These are phyloP conservation scores for Tretioscincus oriximinensis DNA, from an alignment of 2,113 vertebrate genomes.

Conservation along the genomic window DNA sequence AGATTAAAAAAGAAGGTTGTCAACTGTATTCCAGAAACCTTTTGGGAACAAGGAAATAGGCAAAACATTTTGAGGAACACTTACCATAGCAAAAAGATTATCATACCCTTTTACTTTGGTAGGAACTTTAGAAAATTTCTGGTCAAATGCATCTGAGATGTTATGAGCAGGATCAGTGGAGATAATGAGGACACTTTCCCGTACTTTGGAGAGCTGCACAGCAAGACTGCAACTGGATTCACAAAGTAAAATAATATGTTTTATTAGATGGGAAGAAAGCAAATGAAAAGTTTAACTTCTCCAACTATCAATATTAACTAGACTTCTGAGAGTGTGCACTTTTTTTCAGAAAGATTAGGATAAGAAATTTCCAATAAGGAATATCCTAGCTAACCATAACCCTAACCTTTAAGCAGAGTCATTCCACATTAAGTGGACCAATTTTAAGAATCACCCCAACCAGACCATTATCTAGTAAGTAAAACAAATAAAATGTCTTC, in stretches of 20 bases:
- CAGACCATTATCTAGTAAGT: too few relatives aligned
- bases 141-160: constrained; percentile 96
- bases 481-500: too few relatives aligned
- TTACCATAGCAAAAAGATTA: constrained; percentile 96
- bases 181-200: constrained; percentile 97
- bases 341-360: background rate
- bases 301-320: background rate
- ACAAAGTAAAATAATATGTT: constrained; percentile 9
- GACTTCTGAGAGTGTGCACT: background rate
- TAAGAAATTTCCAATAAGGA: background rate
- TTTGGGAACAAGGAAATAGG: background rate
- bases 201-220: constrained; percentile 89
- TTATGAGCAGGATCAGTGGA: constrained; percentile 97
- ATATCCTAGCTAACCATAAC: background rate
- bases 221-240: constrained; percentile 88
- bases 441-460: too few relatives aligned
- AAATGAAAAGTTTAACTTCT: background rate
- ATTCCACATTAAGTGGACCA: background rate
- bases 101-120: constrained; percentile 95
- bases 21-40: background rate
- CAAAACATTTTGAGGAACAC: constrained; percentile 41
- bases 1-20: background rate
- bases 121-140: constrained; percentile 97
- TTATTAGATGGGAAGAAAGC: background rate
- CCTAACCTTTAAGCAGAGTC: background rate